Evolutionary conservation across 2,888 invertebrate species (phyloP), one percentile per base, ranked within the genome.

Genomic region (Ophion ventricosus): DNA sequence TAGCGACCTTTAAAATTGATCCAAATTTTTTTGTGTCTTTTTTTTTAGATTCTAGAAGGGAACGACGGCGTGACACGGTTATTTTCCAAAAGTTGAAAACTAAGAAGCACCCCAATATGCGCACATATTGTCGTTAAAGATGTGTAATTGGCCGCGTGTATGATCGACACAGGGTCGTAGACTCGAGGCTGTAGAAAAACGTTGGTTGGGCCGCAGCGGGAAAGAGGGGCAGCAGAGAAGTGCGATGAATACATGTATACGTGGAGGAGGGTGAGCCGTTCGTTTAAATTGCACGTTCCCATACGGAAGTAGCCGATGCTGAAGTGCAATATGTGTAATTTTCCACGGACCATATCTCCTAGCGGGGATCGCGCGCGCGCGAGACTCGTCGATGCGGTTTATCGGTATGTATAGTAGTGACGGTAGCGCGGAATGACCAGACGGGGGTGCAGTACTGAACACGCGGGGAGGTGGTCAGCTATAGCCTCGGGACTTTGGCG

Each of bases 321-420:
- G 85, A 86, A 86, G 83, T 82, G 85, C 85, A 86, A 85, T 86
- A 85, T 82, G 85, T 86, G 86, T 85, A 86, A 86, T 86, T 86
- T 86, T 80, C 67, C 78, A 70, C 82, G 74, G 63, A 76, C 78
- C 77, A 76, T 81, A 82, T 75, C 85, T 78, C 72, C 80, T 75
- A 75, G 80, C 25, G 66, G 25, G 26, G 49, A 84, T 84, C 78
- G 66, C 40, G 67, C 78, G 66, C 40, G 67, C 40, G 64, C 79
- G 74, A n/a, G 74, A 69, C 80, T 72, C 67, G 72, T 76, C 83
- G 73, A 79, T 72, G 70, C 78, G 56, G 40, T 57, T 43, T 40
- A 66, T 72, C 57, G 63, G 49, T 63, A 54, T 43, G n/a, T n/a
- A 43, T n/a, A 64, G 29, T 35, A 17, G 66, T 56, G 63, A 69